phyloP scores from a whole-genome alignment of 2,113 vertebrate species.

The Bombycilla garrulus region DNA sequence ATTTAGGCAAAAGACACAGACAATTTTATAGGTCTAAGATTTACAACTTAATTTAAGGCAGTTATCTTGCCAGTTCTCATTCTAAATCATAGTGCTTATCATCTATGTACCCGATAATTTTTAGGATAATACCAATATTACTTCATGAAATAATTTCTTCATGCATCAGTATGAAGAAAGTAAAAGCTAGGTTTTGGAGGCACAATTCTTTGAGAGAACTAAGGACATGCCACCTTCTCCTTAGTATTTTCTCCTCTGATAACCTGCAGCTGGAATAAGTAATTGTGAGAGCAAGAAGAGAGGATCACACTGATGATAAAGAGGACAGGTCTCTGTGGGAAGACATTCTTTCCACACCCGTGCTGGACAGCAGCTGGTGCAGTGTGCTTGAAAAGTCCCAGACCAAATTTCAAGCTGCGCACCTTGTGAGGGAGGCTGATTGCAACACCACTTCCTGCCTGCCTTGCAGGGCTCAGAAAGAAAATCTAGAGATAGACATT shows the following conservation, averaged over 20 bases:
- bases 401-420: slow-evolving; percentile 14
- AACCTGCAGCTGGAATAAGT: background rate
- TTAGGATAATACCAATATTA: background rate
- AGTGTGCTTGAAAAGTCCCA: background rate
- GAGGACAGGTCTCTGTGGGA: background rate
- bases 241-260: background rate
- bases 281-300: background rate
- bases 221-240: background rate
- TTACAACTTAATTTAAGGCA: background rate
- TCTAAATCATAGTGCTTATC: background rate
- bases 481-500: background rate
- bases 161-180: background rate
- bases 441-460: background rate
- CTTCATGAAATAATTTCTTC: background rate
- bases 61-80: background rate
- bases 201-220: background rate
- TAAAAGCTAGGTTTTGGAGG: background rate
- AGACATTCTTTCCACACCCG: background rate
- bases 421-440: background rate
- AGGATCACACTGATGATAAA: background rate
- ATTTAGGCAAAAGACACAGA: background rate
- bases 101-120: background rate
- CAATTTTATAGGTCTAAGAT: background rate
- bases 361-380: fast-evolving
- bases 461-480: background rate